These are phyloP conservation scores for Ptilodon capucinus DNA, from an alignment of 2,888 invertebrate genomes.

Conservation along the genomic window DNA sequence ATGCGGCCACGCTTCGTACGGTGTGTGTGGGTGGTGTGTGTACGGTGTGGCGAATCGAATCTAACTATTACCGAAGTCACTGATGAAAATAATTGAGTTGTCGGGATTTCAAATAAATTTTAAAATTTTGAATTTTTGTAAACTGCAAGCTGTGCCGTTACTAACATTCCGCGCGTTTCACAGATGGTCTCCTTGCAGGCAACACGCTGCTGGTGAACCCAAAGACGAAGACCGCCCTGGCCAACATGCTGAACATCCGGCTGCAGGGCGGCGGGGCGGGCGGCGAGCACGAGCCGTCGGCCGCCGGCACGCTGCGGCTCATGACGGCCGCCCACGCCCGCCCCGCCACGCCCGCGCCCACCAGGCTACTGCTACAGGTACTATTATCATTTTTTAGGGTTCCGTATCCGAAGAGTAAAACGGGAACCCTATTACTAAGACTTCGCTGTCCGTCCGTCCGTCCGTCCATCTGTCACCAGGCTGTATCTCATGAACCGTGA, in stretches of 20 bases:
- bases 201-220: conserved; percentile 88
- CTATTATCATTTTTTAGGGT: conserved; percentile 45
- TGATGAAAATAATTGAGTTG: too few relatives aligned
- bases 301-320: conserved; percentile 87
- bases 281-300: conserved; percentile 81
- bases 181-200: conserved; percentile 40
- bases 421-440: too few relatives aligned
- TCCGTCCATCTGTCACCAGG: too few relatives aligned
- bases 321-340: conserved; percentile 91
- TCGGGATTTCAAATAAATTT: too few relatives aligned
- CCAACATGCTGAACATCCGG: conserved; percentile 95
- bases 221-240: conserved; percentile 97
- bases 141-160: not conserved
- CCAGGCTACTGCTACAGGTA: conserved; percentile 71
- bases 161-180: not conserved
- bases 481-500: too few relatives aligned
- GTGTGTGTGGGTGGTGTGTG: too few relatives aligned
- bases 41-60: too few relatives aligned
- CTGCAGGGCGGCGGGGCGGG: conserved; percentile 70
- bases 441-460: too few relatives aligned
- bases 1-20: too few relatives aligned
- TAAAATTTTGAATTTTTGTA: too few relatives aligned
- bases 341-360: conserved; percentile 76
- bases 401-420: too few relatives aligned
- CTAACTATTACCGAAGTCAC: too few relatives aligned